phyloP scores from a whole-genome alignment of 2,888 invertebrate species.

The Ectemnius continuus region DNA sequence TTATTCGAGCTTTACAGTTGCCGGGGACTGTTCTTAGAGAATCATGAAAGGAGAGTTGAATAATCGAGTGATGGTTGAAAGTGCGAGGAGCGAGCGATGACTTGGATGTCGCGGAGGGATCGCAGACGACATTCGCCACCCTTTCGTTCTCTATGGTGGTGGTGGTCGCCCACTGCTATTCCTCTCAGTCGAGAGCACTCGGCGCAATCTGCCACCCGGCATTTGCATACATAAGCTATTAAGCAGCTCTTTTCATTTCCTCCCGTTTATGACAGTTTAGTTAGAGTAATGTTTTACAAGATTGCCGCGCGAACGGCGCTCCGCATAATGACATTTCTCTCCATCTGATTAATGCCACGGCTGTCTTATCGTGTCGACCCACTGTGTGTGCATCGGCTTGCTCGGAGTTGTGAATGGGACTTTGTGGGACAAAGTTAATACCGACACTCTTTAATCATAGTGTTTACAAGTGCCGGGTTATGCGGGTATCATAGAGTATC shows the following conservation, averaged over 20 bases:
- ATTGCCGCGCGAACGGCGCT: conserved; percentile 74
- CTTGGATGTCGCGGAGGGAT: conserved; percentile 30
- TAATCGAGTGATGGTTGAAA: conserved; percentile 18
- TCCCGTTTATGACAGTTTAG: conserved; percentile 78
- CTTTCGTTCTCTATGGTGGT: conserved; percentile 48
- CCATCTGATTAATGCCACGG: conserved; percentile 70
- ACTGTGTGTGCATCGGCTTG: too few relatives aligned
- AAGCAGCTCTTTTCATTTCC: conserved; percentile 79
- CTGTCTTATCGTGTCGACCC: conserved; percentile 56
- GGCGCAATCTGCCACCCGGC: conserved; percentile 73
- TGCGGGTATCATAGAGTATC: too few relatives aligned
- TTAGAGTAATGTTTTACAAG: conserved; percentile 77
- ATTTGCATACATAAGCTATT: conserved; percentile 79
- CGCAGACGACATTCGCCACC: conserved; percentile 48
- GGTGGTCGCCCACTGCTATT: conserved; percentile 52
- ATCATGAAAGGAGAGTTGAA: too few relatives aligned
- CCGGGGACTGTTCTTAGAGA: too few relatives aligned
- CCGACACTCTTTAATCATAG: too few relatives aligned
- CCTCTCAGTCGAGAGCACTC: conserved; percentile 69
- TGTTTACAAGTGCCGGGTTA: too few relatives aligned
- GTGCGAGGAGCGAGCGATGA: conserved; percentile 20
- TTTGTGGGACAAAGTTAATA: too few relatives aligned
- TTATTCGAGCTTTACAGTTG: too few relatives aligned
- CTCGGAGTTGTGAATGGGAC: too few relatives aligned
- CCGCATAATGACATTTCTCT: conserved; percentile 60